Evolutionary conservation across 2,113 vertebrate genomes (phyloP).

Genomic region (Nothoprocta perdicaria): DNA sequence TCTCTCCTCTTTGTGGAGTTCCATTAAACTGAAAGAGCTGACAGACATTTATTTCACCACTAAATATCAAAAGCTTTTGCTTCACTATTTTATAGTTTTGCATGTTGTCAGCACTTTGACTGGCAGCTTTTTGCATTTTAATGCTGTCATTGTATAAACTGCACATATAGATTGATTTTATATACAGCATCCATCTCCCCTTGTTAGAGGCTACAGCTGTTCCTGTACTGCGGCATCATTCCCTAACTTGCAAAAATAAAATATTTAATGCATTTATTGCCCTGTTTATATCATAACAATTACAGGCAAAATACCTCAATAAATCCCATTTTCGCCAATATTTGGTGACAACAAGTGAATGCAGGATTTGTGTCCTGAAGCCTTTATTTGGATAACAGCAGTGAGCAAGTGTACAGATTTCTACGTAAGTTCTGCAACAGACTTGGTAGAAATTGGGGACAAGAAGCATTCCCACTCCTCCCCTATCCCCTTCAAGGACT

Average conservation of each 20-base stretch:
- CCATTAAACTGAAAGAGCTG: slow-evolving; percentile 3
- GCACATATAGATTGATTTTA: slow-evolving; percentile 12
- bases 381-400: not conserved
- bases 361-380: not conserved
- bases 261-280: slow-evolving; percentile 18
- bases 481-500: not conserved
- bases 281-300: slow-evolving; percentile 26
- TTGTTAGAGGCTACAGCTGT: slow-evolving; percentile 53
- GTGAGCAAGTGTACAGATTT: not conserved
- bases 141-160: slow-evolving; percentile 13
- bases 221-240: not conserved
- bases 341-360: not conserved
- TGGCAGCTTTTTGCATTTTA: slow-evolving; percentile 27
- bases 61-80: not conserved
- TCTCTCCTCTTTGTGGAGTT: not conserved
- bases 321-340: not conserved
- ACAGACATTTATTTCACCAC: slow-evolving; percentile 10
- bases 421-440: not conserved
- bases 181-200: slow-evolving; percentile 24
- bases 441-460: not conserved
- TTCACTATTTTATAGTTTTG: not conserved
- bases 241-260: slow-evolving; percentile 17
- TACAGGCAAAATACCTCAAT: slow-evolving; percentile 2
- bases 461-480: not conserved
- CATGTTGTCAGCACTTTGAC: slow-evolving; percentile 53